A percentile compares a stretch with the other conserved stretches of the same genome.
Evolutionary conservation across 1,140 invertebrate species (phyloP).

Genomic region (Pogonomyrmex barbatus): DNA sequence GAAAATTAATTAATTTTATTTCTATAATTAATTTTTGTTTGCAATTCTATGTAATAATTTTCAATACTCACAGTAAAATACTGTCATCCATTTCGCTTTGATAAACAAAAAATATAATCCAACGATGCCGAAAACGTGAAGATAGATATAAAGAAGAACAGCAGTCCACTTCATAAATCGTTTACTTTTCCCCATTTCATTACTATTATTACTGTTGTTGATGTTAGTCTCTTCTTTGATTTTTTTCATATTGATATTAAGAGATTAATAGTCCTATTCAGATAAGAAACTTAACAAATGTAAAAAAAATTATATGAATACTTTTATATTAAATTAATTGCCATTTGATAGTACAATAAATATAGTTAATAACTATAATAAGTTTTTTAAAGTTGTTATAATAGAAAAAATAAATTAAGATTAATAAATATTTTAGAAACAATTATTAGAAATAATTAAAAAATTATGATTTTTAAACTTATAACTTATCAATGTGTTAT

Average conservation of each 20-base stretch:
- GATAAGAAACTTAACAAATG: background rate
- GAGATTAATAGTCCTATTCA: background rate
- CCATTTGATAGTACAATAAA: background rate
- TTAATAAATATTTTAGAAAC: background rate
- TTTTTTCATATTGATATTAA: background rate
- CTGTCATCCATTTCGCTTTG: conserved; percentile 88
- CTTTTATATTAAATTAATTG: background rate
- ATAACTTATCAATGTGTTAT: too few species aligned
- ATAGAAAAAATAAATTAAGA: background rate
- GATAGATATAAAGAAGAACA: conserved; percentile 89
- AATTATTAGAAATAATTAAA: background rate
- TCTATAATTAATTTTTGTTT: background rate
- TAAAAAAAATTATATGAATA: background rate
- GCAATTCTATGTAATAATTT: background rate
- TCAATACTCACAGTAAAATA: conserved; percentile 80
- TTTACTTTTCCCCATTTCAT: conserved; percentile 21
- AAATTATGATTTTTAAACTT: background rate
- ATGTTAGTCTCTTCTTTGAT: background rate
- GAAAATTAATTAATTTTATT: background rate
- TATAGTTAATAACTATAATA: background rate
- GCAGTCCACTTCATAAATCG: conserved; percentile 86
- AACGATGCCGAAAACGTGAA: conserved; percentile 89
- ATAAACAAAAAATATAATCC: conserved; percentile 87
- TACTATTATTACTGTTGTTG: background rate
- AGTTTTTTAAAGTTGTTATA: background rate